Conservation (phyloP, 2,113 vertebrate genomes). For the Anthoscopus minutus region DNA sequence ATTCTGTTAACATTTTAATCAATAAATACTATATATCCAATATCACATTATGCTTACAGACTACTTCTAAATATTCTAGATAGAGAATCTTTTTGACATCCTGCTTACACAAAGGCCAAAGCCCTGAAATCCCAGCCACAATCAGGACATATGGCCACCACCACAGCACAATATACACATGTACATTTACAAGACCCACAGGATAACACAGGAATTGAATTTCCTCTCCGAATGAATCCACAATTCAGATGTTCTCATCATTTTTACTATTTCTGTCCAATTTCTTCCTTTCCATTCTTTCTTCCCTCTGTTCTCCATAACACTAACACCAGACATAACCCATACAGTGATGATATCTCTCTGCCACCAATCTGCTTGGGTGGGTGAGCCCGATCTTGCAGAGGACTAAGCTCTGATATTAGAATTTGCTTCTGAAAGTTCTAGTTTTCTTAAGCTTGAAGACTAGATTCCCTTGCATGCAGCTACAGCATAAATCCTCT, state of each 20-base stretch:
- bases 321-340: not conserved
- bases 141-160: not conserved
- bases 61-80: not conserved
- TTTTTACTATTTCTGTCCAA: not conserved
- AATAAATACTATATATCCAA: not conserved
- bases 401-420: not conserved
- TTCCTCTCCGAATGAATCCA: not conserved
- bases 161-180: not conserved
- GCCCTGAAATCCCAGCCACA: not conserved
- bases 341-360: not conserved
- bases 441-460: not conserved
- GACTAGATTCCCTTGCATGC: not conserved
- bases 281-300: not conserved
- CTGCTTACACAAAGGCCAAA: not conserved
- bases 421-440: not conserved
- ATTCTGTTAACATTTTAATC: not conserved
- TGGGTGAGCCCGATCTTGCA: not conserved
- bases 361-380: not conserved
- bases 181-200: not conserved
- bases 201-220: not conserved
- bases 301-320: not conserved
- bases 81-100: not conserved
- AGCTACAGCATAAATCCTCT: not conserved
- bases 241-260: not conserved
- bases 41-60: not conserved